A percentile compares a stretch with the other conserved stretches of the same genome.
phyloP scores from a whole-genome alignment of 2,797 vertebrate genomes.

The Aselliscus stoliczkanus region DNA sequence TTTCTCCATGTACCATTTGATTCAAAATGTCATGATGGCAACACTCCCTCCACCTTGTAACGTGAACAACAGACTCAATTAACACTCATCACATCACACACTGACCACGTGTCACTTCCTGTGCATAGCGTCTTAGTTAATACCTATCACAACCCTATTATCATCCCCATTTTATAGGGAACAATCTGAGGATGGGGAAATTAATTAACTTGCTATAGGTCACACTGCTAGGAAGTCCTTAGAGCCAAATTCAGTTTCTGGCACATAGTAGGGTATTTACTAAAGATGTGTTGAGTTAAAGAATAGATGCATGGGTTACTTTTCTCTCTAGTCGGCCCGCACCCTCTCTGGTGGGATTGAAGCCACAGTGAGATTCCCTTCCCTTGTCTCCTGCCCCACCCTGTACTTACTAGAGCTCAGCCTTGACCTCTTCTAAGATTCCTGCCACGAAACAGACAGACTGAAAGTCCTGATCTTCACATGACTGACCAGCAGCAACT shows the following conservation, averaged over 20 bases:
- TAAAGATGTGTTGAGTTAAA: neutral
- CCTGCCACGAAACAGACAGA: slow-evolving; percentile 90
- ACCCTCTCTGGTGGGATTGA: neutral
- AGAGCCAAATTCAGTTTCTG: neutral
- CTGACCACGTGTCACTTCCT: rapidly evolving
- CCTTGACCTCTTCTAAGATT: slow-evolving; percentile 89
- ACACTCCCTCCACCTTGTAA: too few relatives aligned
- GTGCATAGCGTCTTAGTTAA: neutral
- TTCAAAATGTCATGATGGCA: neutral
- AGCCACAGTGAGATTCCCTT: too few relatives aligned
- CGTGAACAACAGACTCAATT: too few relatives aligned
- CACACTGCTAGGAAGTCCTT: neutral
- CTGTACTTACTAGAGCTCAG: slow-evolving; percentile 83
- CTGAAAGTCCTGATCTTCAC: slow-evolving; percentile 89
- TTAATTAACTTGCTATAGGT: neutral
- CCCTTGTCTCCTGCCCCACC: rapidly evolving
- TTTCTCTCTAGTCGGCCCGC: neutral
- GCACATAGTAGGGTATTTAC: neutral
- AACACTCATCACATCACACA: too few relatives aligned
- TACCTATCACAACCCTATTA: too few relatives aligned
- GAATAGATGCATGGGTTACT: neutral
- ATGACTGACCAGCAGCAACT: slow-evolving; percentile 84
- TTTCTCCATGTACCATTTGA: neutral
- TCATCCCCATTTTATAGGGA: neutral
- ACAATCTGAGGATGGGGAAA: neutral